phyloP scores from a whole-genome alignment of 2,797 vertebrate genomes.

The Gadopsis bispinosus region DNA sequence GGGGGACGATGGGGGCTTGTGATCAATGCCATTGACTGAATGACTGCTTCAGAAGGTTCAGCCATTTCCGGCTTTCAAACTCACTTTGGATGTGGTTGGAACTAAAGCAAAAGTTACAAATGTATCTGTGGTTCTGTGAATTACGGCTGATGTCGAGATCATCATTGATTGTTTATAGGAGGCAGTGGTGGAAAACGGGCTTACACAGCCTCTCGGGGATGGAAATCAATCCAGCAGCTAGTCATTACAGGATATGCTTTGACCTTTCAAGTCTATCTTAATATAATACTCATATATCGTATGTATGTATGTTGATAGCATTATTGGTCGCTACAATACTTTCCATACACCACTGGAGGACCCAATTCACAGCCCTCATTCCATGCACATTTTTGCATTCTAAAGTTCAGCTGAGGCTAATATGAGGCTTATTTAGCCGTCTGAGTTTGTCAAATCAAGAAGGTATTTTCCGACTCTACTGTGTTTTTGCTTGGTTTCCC shows the following conservation, averaged over 20 bases:
- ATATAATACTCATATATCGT: not conserved
- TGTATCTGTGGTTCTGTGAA: slow-evolving; percentile 25
- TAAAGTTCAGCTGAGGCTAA: not conserved
- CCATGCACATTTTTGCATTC: not conserved
- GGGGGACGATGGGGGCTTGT: slow-evolving; percentile 35
- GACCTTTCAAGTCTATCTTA: not conserved
- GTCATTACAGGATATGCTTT: not conserved
- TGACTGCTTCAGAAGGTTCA: slow-evolving; percentile 24
- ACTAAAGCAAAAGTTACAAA: slow-evolving; percentile 3
- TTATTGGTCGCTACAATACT: not conserved
- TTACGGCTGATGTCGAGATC: not conserved
- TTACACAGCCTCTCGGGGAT: not conserved
- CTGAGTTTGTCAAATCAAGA: not conserved
- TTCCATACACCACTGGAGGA: not conserved
- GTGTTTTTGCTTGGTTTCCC: not conserved
- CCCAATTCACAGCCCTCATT: not conserved
- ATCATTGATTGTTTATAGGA: slow-evolving; percentile 16
- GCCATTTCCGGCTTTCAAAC: slow-evolving; percentile 33
- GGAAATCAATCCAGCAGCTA: not conserved
- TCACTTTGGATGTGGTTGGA: slow-evolving; percentile 12
- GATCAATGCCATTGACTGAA: slow-evolving; percentile 49
- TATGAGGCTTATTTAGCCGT: not conserved
- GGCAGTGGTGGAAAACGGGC: not conserved
- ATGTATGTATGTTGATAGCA: not conserved
- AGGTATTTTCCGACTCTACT: not conserved